phyloP scores from a whole-genome alignment of 2,888 invertebrate species.

The Alloplasta piceator region DNA sequence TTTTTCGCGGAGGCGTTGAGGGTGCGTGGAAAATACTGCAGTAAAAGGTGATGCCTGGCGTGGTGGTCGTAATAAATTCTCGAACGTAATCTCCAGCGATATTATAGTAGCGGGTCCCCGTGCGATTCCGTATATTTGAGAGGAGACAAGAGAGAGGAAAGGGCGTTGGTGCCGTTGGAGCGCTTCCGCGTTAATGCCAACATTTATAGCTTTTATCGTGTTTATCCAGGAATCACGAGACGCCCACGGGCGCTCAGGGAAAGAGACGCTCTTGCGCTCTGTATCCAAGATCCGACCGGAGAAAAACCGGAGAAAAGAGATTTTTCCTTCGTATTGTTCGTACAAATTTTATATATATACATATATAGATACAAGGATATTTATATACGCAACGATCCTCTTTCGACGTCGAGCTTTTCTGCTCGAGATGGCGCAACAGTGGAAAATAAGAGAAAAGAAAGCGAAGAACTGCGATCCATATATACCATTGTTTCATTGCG shows the following conservation, averaged over 20 bases:
- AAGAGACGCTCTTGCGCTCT: slow-evolving; percentile 48
- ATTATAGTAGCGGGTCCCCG: slow-evolving; percentile 53
- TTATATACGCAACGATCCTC: slow-evolving; percentile 29
- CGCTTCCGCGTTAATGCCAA: slow-evolving; percentile 61
- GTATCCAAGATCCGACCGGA: slow-evolving; percentile 26
- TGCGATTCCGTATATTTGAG: slow-evolving; percentile 10
- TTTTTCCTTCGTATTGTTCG: slow-evolving; percentile 62
- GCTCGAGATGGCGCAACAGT: slow-evolving; percentile 11
- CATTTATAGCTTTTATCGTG: slow-evolving; percentile 67
- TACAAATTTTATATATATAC: not conserved
- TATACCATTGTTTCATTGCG: slow-evolving; percentile 57
- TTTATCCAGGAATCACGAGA: slow-evolving; percentile 66
- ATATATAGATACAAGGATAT: not conserved
- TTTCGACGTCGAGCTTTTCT: slow-evolving; percentile 40
- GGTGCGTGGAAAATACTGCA: slow-evolving; percentile 29
- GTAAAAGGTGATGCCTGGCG: slow-evolving; percentile 38
- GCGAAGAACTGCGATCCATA: slow-evolving; percentile 30
- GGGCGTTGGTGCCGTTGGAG: slow-evolving; percentile 48
- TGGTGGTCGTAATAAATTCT: slow-evolving; percentile 59
- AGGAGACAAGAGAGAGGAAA: slow-evolving; percentile 24
- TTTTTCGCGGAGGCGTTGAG: not conserved
- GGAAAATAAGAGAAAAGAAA: slow-evolving; percentile 25
- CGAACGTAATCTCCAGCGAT: slow-evolving; percentile 58
- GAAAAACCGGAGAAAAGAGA: slow-evolving; percentile 58
- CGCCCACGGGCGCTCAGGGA: slow-evolving; percentile 52